phyloP scores from a whole-genome alignment of 2,888 invertebrate genomes.

The Theodoxus fluviatilis region DNA sequence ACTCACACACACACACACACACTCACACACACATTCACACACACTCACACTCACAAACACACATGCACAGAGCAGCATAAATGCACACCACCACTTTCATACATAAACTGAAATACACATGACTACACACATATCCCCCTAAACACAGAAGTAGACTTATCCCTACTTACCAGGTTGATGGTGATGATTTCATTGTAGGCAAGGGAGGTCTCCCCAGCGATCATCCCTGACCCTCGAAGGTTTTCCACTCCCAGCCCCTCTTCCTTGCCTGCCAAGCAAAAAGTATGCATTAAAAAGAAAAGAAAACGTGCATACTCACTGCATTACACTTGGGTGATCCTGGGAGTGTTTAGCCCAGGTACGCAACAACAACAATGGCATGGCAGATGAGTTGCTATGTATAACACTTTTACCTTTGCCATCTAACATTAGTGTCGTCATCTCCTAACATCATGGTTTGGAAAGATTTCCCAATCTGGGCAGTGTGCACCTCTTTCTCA shows the following conservation, averaged over 20 bases:
- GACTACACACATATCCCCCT: not conserved
- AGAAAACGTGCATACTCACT: too few relatives aligned
- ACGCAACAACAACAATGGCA: too few relatives aligned
- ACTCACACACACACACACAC: not conserved
- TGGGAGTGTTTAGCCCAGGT: too few relatives aligned
- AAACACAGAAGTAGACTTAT: not conserved
- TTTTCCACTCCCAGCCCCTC: slow-evolving; percentile 97
- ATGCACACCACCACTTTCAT: not conserved
- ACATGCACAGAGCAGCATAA: not conserved
- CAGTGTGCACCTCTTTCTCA: too few relatives aligned
- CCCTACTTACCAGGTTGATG: slow-evolving; percentile 79
- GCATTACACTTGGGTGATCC: too few relatives aligned
- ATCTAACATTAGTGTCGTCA: too few relatives aligned
- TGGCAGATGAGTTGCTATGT: too few relatives aligned
- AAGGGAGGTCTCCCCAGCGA: slow-evolving; percentile 95
- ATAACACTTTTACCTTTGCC: too few relatives aligned
- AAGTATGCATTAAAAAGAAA: not conserved
- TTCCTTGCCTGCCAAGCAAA: slow-evolving; percentile 75
- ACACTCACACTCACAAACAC: not conserved
- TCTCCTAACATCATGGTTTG: too few relatives aligned
- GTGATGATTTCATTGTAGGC: slow-evolving; percentile 93
- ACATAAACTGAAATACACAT: not conserved
- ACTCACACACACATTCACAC: not conserved
- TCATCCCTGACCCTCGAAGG: slow-evolving; percentile 85
- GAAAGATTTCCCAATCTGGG: too few relatives aligned